Evolutionary conservation across 2,113 vertebrate genomes (phyloP).

Genomic region (Erythrocebus patas): DNA sequence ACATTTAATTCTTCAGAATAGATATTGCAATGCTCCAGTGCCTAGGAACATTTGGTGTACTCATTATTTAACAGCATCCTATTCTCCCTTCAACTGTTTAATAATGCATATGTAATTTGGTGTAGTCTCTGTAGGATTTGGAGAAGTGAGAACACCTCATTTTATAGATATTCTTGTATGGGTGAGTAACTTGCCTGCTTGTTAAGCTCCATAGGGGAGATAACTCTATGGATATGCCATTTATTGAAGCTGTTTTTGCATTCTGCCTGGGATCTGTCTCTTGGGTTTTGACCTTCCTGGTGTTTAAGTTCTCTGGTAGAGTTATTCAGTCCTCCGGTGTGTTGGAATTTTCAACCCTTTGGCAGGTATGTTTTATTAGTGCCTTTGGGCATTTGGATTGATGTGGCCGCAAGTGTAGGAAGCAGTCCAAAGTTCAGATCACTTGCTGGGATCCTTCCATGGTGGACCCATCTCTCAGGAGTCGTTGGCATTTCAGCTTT

Average conservation of each 20-base stretch:
- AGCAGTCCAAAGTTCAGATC: background rate
- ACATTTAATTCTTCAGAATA: conserved; percentile 55
- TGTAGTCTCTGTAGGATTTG: conserved; percentile 57
- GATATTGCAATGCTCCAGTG: conserved; percentile 51
- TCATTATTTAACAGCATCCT: conserved; percentile 67
- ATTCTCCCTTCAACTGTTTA: conserved; percentile 63
- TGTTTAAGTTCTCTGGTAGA: conserved; percentile 37
- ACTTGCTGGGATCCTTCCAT: background rate
- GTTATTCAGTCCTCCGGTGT: background rate
- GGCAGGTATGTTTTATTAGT: conserved; percentile 23
- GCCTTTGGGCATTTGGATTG: background rate
- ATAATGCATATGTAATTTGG: conserved; percentile 71
- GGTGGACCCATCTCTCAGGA: background rate
- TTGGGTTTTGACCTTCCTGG: background rate
- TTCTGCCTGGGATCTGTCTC: conserved; percentile 2
- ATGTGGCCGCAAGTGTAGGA: background rate
- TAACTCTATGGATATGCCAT: background rate
- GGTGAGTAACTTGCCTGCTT: conserved; percentile 56
- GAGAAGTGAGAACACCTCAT: conserved; percentile 50
- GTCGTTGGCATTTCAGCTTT: conserved; percentile 21
- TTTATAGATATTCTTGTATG: conserved; percentile 58
- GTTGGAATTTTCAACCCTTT: background rate
- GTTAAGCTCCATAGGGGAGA: conserved; percentile 36
- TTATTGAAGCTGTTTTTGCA: conserved; percentile 46
- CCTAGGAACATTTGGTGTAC: conserved; percentile 63